These are phyloP conservation scores for Melikaiella ostensackeni DNA, from an alignment of 2,888 invertebrate genomes.

Conservation along the genomic window DNA sequence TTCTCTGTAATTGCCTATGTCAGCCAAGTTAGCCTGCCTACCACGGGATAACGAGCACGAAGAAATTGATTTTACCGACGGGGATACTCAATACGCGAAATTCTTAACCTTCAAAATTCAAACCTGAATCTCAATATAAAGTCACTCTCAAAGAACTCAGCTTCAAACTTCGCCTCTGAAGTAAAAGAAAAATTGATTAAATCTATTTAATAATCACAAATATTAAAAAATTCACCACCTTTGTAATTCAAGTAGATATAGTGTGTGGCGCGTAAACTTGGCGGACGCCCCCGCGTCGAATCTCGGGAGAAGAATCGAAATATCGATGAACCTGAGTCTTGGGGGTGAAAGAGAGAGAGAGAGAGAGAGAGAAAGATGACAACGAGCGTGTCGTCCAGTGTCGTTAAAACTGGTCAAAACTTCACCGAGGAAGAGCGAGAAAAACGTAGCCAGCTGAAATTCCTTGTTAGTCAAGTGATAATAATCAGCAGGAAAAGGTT, in stretches of 20 bases:
- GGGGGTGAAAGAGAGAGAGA: background rate
- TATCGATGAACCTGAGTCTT: constrained; percentile 10
- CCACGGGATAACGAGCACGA: no score
- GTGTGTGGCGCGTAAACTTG: constrained; percentile 3
- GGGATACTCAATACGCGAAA: no score
- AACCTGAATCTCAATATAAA: no score
- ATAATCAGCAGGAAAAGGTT: background rate
- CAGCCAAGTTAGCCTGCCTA: no score
- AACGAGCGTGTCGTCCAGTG: background rate
- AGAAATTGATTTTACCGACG: no score
- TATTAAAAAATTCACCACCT: background rate
- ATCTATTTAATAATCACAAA: background rate
- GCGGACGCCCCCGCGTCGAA: constrained; percentile 1
- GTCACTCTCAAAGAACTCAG: background rate
- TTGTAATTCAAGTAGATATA: background rate
- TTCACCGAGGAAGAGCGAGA: constrained; percentile 1
- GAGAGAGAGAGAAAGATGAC: background rate
- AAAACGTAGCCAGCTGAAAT: constrained; percentile 3
- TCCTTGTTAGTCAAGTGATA: constrained; percentile 13
- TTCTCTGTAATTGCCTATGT: no score
- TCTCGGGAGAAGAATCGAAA: constrained; percentile 10
- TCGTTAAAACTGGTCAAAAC: no score
- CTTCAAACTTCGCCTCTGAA: background rate
- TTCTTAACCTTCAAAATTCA: no score
- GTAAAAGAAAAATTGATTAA: background rate